Conservation (phyloP, 2,888 invertebrate genomes). For the Alviniconcha strummeri region DNA sequence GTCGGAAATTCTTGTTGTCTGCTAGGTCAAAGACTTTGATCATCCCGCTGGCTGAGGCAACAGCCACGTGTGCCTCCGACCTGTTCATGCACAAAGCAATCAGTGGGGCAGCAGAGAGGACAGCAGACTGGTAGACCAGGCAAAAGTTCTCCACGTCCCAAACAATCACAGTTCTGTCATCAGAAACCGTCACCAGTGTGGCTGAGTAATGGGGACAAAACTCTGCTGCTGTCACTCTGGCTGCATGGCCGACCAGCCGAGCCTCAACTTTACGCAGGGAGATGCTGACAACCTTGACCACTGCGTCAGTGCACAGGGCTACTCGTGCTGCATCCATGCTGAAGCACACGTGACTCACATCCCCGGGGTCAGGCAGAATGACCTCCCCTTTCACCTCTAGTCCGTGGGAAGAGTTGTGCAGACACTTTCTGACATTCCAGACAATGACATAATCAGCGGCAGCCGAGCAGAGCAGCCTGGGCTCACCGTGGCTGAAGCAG, state of each 20-base stretch:
- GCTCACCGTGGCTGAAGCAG: constrained; percentile 51
- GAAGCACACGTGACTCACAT: constrained; percentile 57
- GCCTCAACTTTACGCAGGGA: constrained; percentile 49
- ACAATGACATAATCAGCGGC: constrained; percentile 69
- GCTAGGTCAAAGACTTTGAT: constrained; percentile 65
- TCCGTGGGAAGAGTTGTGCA: constrained; percentile 50
- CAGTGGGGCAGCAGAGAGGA: constrained; percentile 67
- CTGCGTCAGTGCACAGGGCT: constrained; percentile 61
- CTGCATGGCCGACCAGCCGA: constrained; percentile 65
- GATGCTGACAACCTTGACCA: constrained; percentile 61
- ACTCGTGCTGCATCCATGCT: constrained; percentile 60
- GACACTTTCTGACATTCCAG: constrained; percentile 65
- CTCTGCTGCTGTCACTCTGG: constrained; percentile 62
- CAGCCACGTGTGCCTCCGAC: constrained; percentile 52
- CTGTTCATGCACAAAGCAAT: constrained; percentile 66
- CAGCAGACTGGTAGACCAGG: constrained; percentile 66
- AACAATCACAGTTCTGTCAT: constrained; percentile 70
- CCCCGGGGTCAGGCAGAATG: constrained; percentile 59
- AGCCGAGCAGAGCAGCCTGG: constrained; percentile 62
- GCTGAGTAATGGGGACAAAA: constrained; percentile 69
- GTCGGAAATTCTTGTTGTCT: constrained; percentile 66
- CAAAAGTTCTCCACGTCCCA: constrained; percentile 62
- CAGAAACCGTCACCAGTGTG: constrained; percentile 67
- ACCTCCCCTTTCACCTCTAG: constrained; percentile 51
- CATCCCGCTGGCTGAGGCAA: constrained; percentile 67